Evolutionary conservation across 2,797 vertebrate genomes (phyloP), one percentile per base, ranked within the genome.

Genomic region (Acrossocheilus fasciatus): DNA sequence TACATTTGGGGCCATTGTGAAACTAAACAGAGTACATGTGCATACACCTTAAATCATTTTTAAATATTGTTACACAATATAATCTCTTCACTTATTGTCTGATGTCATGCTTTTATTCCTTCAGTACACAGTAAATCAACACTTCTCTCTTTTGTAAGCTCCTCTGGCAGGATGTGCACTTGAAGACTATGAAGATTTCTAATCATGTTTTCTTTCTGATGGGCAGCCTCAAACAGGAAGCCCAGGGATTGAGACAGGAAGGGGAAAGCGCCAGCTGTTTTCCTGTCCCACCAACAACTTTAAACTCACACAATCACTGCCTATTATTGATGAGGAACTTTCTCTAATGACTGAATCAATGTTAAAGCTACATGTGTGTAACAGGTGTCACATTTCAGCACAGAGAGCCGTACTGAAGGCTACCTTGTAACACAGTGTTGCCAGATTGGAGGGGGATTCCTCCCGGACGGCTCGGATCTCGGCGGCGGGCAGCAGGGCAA

Each of bases 391-490:
- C 7, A 4, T 26, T 68, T 36, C 30, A 36, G 15, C 64, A 36
- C 64, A 20, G 10, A 73, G 43, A 54, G 23, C 20, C 23, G 4
- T 2, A 69, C 20, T 36, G 11, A 30, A 52, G 17, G 82, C 80
- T 92, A 98, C 98, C 97, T 99, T 99, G 72, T 99, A 99, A 92
- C 98, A 99, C 75, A 99, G 93, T 47, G 98, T 99, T 3, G 98
- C 98, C 93, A 99, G 91, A 93, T 99, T 99, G 41, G 98, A 99
- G 41, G 98, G 98, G 0, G 98, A 99, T 92, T 99, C 98, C 91
- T 99, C 98, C 87, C 98, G 94, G 87, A 99, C 97, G 0, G 98
- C 98, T 91, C 98, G 96, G 91, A 99, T 99, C 95, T 99, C 98
- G 1, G 98, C 98, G 17, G 98, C 98, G 6, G 98, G 98, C 89